Base-by-base conservation (phyloP, 2,888 invertebrate genomes). In the Malachius bipustulatus region DNA sequence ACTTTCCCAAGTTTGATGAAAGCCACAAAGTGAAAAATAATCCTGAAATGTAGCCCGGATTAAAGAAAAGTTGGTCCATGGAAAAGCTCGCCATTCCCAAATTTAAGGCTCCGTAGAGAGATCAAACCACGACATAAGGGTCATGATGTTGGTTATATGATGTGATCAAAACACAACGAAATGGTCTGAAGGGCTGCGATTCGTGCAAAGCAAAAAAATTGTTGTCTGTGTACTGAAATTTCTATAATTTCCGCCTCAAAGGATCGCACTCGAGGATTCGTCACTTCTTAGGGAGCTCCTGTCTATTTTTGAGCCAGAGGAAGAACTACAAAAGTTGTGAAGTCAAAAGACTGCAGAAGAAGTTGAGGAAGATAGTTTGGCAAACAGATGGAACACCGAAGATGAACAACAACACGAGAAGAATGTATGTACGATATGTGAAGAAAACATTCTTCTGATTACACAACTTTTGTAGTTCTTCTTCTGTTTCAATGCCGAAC, bases 171-270 rank as follows among this genome's bases (percentile, higher is more conserved):
- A 19, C 24, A 19, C 24, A 6, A 19, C 24, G 24, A 19, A 19
- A 19, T 19, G 24, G 24, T 35, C 35, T 12, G 35, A 31, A 35
- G 35, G 27, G 31, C 11, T 8, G 27, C 31, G 6, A 26, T 38
- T 37, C 19, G 14, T 38, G 12, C 36, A 38, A 31, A 31, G 36
- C 31, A 37, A 30, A 38, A 38, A 38, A 38, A 38, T 37, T 28
- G 26, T 27, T 19, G 6, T 19, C n/a, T 37, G 27, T 36, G 16
- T 37, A 16, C 34, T 34, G 36, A 38, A 38, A 30, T 38, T 32
- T 32, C 36, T 38, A 38, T 36, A 35, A 38, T 11, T 27, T 14
- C 12, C 3, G 32, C 30, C 31, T 14, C 28, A 37, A 36, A 37
- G 14, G 15, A 32, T 37, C n/a, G 36, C 15, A 26, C 39, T 38